Conservation (phyloP, 1,140 invertebrate species). For the Temnothorax nylanderi region DNA sequence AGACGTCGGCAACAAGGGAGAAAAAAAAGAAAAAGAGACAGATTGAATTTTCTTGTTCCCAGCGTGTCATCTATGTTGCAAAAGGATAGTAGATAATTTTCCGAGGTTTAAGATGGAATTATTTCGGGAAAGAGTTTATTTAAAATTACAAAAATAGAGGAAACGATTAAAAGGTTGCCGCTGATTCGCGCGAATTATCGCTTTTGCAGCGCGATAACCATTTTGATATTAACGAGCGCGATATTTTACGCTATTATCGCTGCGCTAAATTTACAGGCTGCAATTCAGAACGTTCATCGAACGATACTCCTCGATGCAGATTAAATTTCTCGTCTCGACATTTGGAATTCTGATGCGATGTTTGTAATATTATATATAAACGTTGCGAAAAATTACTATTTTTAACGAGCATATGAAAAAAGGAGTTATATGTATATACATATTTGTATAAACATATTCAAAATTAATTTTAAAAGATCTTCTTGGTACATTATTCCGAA, state of each 20-base stretch:
- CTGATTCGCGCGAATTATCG: background rate
- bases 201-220: background rate
- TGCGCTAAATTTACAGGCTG: conserved; percentile 16
- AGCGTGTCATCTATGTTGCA: background rate
- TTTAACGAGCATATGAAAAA: background rate
- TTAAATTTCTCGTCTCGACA: conserved; percentile 10
- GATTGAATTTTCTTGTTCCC: background rate
- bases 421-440: background rate
- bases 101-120: conserved; percentile 22
- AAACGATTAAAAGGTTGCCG: conserved; percentile 17
- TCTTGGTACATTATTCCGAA: no score
- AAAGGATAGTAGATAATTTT: background rate
- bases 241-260: background rate
- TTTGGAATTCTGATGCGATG: background rate
- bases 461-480: background rate
- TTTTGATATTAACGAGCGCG: background rate
- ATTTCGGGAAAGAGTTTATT: background rate
- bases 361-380: conserved; percentile 11
- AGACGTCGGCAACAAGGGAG: background rate
- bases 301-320: background rate
- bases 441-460: background rate
- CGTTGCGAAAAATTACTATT: background rate
- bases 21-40: background rate
- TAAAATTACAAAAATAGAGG: conserved; percentile 26
- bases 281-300: conserved; percentile 6